These are phyloP conservation scores for Zaprionus davidi DNA, from an alignment of 1,140 invertebrate genomes.

Conservation along the genomic window DNA sequence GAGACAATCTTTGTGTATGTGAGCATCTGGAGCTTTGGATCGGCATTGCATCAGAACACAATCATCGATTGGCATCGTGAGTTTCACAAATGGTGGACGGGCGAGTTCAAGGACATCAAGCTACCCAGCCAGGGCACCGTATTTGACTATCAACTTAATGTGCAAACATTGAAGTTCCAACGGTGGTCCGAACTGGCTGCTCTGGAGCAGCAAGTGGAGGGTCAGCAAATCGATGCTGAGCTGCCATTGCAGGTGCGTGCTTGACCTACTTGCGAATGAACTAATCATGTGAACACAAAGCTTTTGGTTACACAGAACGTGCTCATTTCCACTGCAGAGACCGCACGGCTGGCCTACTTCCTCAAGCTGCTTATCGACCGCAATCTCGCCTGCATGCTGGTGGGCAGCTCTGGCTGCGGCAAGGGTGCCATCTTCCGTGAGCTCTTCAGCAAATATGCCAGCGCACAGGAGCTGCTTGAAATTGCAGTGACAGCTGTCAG, in stretches of 20 bases:
- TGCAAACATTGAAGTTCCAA: conserved; percentile 92
- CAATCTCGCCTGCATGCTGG: conserved; percentile 94
- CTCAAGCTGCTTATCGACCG: conserved; percentile 93
- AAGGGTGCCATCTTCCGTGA: conserved; percentile 95
- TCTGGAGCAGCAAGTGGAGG: conserved; percentile 91
- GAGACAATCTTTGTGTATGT: conserved; percentile 97
- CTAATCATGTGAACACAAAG: conserved; percentile 55
- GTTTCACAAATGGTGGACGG: conserved; percentile 94
- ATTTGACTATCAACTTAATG: conserved; percentile 96
- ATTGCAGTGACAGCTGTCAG: conserved; percentile 64
- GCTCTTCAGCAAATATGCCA: conserved; percentile 88
- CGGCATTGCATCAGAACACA: conserved; percentile 94
- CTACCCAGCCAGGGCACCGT: conserved; percentile 93
- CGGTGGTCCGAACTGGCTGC: conserved; percentile 92
- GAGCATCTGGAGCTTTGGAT: conserved; percentile 97
- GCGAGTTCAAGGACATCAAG: conserved; percentile 94
- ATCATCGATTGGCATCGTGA: conserved; percentile 95
- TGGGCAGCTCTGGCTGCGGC: conserved; percentile 94
- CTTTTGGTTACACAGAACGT: conserved; percentile 86
- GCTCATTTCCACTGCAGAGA: conserved; percentile 95
- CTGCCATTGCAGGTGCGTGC: conserved; percentile 87
- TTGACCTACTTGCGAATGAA: conserved; percentile 43
- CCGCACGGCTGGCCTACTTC: conserved; percentile 94
- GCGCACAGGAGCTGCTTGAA: conserved; percentile 71
- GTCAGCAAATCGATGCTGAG: conserved; percentile 89